Percentiles rank a stretch among this genome's conserved stretches.
Evolutionary conservation across 2,797 vertebrate species (phyloP).

Genomic region (Danio choprae): DNA sequence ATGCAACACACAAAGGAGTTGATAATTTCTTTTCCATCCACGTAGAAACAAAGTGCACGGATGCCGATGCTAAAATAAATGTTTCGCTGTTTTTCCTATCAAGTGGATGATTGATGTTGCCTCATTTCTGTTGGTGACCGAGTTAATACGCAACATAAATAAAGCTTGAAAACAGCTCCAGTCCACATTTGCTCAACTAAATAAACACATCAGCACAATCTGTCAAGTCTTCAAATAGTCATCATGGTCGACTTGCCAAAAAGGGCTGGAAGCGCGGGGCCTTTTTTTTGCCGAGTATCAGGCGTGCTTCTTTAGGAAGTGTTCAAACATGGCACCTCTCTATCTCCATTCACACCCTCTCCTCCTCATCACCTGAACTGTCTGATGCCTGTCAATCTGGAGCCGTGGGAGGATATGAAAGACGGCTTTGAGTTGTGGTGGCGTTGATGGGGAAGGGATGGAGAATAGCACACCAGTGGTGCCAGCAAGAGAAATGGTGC

Average conservation of each 20-base stretch:
- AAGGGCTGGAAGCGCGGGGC: constrained; percentile 49
- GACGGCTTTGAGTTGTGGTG: constrained; percentile 59
- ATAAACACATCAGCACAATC: constrained; percentile 71
- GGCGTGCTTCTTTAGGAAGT: constrained; percentile 67
- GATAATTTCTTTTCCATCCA: not conserved
- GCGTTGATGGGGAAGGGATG: constrained; percentile 62
- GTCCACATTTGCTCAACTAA: constrained; percentile 64
- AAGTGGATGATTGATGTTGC: constrained; percentile 59
- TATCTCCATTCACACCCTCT: constrained; percentile 69
- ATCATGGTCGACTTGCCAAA: constrained; percentile 62
- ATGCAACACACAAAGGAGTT: not conserved
- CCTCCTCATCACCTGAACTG: constrained; percentile 72
- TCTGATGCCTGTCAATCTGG: constrained; percentile 70
- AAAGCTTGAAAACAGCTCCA: constrained; percentile 65
- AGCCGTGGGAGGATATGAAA: constrained; percentile 66
- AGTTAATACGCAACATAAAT: constrained; percentile 66
- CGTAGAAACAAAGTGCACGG: not conserved
- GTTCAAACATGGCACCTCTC: constrained; percentile 71
- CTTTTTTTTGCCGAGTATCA: constrained; percentile 62
- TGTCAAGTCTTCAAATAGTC: constrained; percentile 71
- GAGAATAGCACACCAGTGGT: constrained; percentile 65
- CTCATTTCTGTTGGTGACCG: constrained; percentile 61
- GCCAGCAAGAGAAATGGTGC: constrained; percentile 65
- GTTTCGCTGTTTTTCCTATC: constrained; percentile 48
- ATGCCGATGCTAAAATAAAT: constrained; percentile 40